Base-by-base conservation (phyloP, 1,140 invertebrate species). In the Chelonus insularis region DNA sequence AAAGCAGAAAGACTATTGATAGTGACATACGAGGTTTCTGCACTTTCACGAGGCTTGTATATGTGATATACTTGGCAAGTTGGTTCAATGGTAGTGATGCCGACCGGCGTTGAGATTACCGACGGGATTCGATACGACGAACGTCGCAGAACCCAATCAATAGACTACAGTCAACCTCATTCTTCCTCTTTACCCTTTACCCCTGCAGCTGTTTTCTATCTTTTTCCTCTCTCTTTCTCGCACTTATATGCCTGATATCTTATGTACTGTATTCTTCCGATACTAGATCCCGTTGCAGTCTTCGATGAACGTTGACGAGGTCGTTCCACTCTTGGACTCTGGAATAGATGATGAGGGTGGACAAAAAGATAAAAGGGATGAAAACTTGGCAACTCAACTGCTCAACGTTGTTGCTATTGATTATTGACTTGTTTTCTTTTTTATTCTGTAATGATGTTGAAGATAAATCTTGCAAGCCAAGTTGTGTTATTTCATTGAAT, bases 131-230 rank as follows among this genome's bases (percentile, higher is more conserved):
- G 67, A 69, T 71, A 72, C 54, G 62, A 63, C 68, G 72, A 65
- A 65, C 68, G 60, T 64, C 68, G 68, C 71, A 71, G 48, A 36
- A 16, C 51, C 71, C 63, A 73, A 75, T 75, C 72, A 65, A 74
- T 75, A 74, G 67, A 62, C 63, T 65, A 70, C 66, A 68, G 55
- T 66, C 47, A 52, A 11, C 52, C 43, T 34, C 56, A 39, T 61
- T 43, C 59, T 55, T 47, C 9, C 16, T 32, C 21, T 16, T n/a
- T 7, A 14, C n/a, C n/a, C n/a, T n/a, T n/a, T 39, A 9, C 34
- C 37, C 56, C 14, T n/a, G n/a, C n/a, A n/a, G n/a, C n/a, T 45
- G 8, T 55, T 25, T 47, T 57, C 43, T 43, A 5, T 9, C 11
- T 32, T 29, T 36, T 14, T 39, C 54, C 43, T 25, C 39, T 4